Evolutionary conservation across 1,140 invertebrate genomes (phyloP), one percentile per base, ranked within the genome.

Genomic region (Drosophila obscura): DNA sequence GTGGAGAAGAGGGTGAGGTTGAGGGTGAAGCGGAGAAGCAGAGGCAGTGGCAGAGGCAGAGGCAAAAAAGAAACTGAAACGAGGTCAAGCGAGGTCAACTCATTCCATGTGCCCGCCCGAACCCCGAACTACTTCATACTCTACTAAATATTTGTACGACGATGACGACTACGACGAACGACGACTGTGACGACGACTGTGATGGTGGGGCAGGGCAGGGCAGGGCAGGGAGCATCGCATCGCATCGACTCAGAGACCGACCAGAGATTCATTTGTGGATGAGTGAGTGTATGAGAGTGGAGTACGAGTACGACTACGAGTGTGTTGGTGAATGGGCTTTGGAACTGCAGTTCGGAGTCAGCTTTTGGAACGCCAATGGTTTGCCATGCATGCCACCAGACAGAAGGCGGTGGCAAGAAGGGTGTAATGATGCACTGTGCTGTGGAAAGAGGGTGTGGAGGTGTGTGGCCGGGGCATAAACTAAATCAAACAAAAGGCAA

Each of bases 71-170:
- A 79, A 87, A 87, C 82, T 78, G 72, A 87, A 87, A 87, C 82
- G 82, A 87, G 82, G 85, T 89, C 85, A 89, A 79, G 78, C 80
- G 85, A 89, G 85, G 85, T 89, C 85, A 89, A 89, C 85, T 81
- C 85, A 89, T 89, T 89, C 89, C 77, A 89, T 89, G 85, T 89
- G 78, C 80, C 62, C 62, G 15, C 51, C 51, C 51, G 51, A 56
- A 83, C 80, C 80, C 80, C 77, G 80, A 89, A 89, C 85, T 89
- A 89, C 84, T 89, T 89, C 85, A 89, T 89, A 89, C 85, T 89
- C 85, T 90, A 89, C 85, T 89, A 89, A 89, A 89, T 89, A 89
- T 90, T 85, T 84, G 85, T 90, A 90, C 78, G 80, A 85, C 80
- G 80, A 67, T 41, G 71, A 64, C 56, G 48, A 48, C 26, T 24